Evolutionary conservation across 2,113 vertebrate species (phyloP), one percentile per base, ranked within the genome.

Genomic region (Heterocephalus glaber): DNA sequence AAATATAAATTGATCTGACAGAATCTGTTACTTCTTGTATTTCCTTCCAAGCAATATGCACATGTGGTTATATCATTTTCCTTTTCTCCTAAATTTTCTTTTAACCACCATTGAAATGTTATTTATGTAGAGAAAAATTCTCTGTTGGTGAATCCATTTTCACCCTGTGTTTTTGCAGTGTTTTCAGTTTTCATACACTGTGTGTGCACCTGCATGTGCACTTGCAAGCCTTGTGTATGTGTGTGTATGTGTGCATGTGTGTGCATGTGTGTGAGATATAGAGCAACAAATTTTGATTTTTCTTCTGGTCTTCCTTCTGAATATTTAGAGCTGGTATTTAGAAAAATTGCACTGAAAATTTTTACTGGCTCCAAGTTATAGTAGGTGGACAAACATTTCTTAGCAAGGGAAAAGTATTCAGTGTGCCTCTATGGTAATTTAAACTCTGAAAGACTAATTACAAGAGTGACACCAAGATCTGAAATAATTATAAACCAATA

Each of bases 31-130:
- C 58, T 97, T 91, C 52, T 2, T 95, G 14, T 96, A 44, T 17
- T 95, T 95, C 94, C 77, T 66, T 33, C 14, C 49, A 96, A 83
- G 77, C 22, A 96, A 19, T 72, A 44, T 66, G 11, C 74, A 60
- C 91, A 70, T 93, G 92, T 96, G 93, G 58, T 49, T 86, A 63
- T 77, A 77, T 83, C 35, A 86, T 96, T 93, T 86, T 83, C 41
- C 11, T 56, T 72, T 65, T 88, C 52, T 74, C 26, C 4, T 77
- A 76, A 94, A 52, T 4, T 79, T 95, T 83, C 68, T 5, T 86
- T 94, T 65, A 68, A 81, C 65, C 47, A 54, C 22, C 35, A 30
- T 28, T 92, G 80, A 89, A 94, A 61, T 85, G 60, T 63, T 76
- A 81, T 63, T 90, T 92, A 52, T 86, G 11, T 77, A 86, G 52